phyloP scores from a whole-genome alignment of 1,140 invertebrate genomes.

The Drosophila ohnishii region DNA sequence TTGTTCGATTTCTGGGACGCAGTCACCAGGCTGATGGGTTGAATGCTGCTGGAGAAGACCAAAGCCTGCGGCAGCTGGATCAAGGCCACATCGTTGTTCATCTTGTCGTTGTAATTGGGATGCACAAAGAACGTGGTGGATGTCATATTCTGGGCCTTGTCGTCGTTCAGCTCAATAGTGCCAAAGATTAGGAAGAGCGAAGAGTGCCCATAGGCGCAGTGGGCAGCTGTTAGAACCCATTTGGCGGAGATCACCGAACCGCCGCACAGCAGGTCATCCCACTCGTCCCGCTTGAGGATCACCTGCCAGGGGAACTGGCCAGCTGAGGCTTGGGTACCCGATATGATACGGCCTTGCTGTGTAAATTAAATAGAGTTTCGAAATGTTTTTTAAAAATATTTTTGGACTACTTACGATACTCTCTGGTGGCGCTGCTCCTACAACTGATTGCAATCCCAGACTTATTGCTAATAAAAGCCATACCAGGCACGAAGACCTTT shows the following conservation, averaged over 20 bases:
- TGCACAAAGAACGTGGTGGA: conserved; percentile 82
- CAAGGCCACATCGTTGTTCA: conserved; percentile 85
- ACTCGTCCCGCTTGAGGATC: conserved; percentile 66
- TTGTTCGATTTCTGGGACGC: conserved; percentile 25
- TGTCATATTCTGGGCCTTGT: conserved; percentile 67
- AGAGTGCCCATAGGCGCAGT: conserved; percentile 83
- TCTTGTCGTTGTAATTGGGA: conserved; percentile 82
- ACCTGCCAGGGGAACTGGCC: conserved; percentile 81
- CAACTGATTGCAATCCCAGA: neutral
- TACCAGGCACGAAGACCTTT: neutral
- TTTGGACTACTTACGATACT: conserved; percentile 29
- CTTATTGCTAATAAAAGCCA: neutral
- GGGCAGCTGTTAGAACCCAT: conserved; percentile 86
- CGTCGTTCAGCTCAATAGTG: conserved; percentile 81
- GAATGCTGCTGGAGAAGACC: conserved; percentile 66
- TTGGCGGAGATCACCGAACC: conserved; percentile 84
- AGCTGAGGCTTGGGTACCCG: conserved; percentile 36
- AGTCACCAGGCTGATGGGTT: conserved; percentile 65
- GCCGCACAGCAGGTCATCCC: conserved; percentile 84
- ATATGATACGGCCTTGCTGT: conserved; percentile 69
- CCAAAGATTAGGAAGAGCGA: conserved; percentile 82
- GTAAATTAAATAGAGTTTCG: neutral
- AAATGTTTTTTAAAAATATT: neutral
- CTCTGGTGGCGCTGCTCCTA: neutral
- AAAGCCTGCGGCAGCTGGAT: conserved; percentile 83